Base-by-base conservation (phyloP, 2,888 invertebrate genomes). In the Bembecia ichneumoniformis region DNA sequence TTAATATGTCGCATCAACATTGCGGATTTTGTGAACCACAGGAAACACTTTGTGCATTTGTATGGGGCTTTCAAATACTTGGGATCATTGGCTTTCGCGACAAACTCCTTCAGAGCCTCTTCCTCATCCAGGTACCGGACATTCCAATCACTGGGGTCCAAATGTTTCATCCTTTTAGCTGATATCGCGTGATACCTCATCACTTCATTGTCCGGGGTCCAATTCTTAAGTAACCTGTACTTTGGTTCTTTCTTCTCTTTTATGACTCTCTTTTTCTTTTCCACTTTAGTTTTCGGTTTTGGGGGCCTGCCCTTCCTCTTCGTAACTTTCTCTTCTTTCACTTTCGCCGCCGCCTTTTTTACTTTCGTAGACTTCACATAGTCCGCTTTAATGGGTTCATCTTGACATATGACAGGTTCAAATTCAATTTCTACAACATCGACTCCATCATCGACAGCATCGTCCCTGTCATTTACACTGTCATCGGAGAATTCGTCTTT, bases 41-140 rank as follows among this genome's bases (percentile, higher is more conserved):
- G 81, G 44, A 74, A 76, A 52, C 86, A 86, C 44, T 77, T 70
- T 0, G 58, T 59, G 57, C 86, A 86, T 56, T 82, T 81, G 51
- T 59, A 78, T 0, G 66, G 57, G 0, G 81, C 74, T 10, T 66
- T 55, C 46, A 68, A 47, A 63, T 81, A 80, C 52, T 74, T 77
- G 1, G 63, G 53, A 55, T 74, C 64, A 3, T 72, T 64, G 0
- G 71, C 66, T 49, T 64, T 73, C 0, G 59, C 61, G 47, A 65
- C 60, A 49, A 83, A 83, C 44, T 68, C 74, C 48, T 67, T 66
- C 9, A 79, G 35, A 0, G 84, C 86, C 44, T 82, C 79, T 3
- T 81, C 78, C 50, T 86, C 86, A 1, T 66, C 66, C 45, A 86
- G 56, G n/a, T 58, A 62, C 43, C 60, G 59, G n/a, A 66, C 71